These are phyloP conservation scores for Gadus macrocephalus DNA, from an alignment of 2,113 vertebrate species.

Conservation along the genomic window DNA sequence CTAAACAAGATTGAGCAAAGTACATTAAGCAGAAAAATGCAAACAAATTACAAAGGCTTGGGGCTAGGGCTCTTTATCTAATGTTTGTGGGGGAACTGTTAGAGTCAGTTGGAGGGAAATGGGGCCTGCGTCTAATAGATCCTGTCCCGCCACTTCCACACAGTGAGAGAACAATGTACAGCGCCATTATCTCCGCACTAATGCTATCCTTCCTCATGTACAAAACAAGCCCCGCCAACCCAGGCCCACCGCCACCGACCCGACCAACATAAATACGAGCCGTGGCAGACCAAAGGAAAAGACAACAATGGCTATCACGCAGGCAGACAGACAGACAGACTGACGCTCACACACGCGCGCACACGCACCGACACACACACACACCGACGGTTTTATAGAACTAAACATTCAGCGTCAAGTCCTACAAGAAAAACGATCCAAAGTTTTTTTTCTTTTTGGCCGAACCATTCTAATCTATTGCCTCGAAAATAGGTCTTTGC, in stretches of 20 bases:
- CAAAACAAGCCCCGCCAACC: conserved; percentile 64
- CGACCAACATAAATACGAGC: conserved; percentile 46
- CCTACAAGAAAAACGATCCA: neutral
- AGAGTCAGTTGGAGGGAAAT: conserved; percentile 69
- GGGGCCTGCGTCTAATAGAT: conserved; percentile 70
- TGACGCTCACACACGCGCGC: neutral
- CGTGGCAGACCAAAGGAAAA: conserved; percentile 42
- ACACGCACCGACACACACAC: neutral
- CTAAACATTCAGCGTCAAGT: conserved; percentile 10
- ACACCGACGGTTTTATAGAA: neutral
- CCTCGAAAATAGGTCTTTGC: too few relatives aligned
- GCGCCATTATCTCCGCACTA: conserved; percentile 67
- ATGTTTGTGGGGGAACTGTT: conserved; percentile 64
- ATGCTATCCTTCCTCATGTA: conserved; percentile 66
- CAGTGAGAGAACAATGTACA: conserved; percentile 65
- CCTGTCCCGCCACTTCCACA: conserved; percentile 72
- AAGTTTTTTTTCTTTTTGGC: neutral
- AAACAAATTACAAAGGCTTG: conserved; percentile 79
- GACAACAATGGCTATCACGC: conserved; percentile 53
- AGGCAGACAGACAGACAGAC: conserved; percentile 14
- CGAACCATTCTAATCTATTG: too few relatives aligned
- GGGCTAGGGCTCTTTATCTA: conserved; percentile 75
- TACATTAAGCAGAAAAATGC: conserved; percentile 81
- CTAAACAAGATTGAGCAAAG: conserved; percentile 80
- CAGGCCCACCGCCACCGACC: conserved; percentile 33